Percentiles rank a stretch among this genome's conserved stretches.
These are phyloP conservation scores for Hucho hucho DNA, from an alignment of 2,113 vertebrate species.

Conservation along the genomic window DNA sequence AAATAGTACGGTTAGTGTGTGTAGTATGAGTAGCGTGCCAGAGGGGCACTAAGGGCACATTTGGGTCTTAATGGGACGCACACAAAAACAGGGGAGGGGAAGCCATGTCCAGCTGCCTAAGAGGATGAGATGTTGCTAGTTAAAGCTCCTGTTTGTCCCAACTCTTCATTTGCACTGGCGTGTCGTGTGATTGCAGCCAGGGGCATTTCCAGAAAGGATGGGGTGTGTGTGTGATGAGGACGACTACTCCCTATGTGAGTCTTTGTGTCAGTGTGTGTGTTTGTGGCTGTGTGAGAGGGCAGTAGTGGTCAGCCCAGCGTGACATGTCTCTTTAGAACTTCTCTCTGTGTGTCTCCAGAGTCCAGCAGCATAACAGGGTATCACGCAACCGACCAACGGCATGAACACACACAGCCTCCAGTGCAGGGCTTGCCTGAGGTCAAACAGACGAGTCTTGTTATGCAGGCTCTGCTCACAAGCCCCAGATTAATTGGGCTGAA, in stretches of 20 bases:
- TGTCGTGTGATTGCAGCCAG: slow-evolving; percentile 13
- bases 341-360: slow-evolving; percentile 28
- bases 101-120: neutral
- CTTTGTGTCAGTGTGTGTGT: neutral
- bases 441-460: slow-evolving; percentile 58
- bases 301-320: neutral
- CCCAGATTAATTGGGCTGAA: slow-evolving; percentile 68
- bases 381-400: slow-evolving; percentile 44
- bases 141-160: slow-evolving; percentile 10
- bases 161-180: slow-evolving; percentile 19
- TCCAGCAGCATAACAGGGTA: slow-evolving; percentile 17
- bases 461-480: slow-evolving; percentile 55
- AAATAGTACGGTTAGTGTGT: no score
- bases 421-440: slow-evolving; percentile 46
- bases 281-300: slow-evolving; percentile 9
- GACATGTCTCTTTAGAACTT: slow-evolving; percentile 2
- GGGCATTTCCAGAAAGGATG: slow-evolving; percentile 26
- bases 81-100: neutral
- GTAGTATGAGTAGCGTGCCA: neutral
- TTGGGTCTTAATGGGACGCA: neutral
- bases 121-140: neutral
- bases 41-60: neutral
- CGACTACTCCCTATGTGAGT: neutral
- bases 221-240: slow-evolving; percentile 16
- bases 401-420: slow-evolving; percentile 1